A percentile compares a stretch with the other conserved stretches of the same genome.
These are phyloP conservation scores for Muntiacus muntjak DNA, from an alignment of 2,113 vertebrate genomes.

Conservation along the genomic window DNA sequence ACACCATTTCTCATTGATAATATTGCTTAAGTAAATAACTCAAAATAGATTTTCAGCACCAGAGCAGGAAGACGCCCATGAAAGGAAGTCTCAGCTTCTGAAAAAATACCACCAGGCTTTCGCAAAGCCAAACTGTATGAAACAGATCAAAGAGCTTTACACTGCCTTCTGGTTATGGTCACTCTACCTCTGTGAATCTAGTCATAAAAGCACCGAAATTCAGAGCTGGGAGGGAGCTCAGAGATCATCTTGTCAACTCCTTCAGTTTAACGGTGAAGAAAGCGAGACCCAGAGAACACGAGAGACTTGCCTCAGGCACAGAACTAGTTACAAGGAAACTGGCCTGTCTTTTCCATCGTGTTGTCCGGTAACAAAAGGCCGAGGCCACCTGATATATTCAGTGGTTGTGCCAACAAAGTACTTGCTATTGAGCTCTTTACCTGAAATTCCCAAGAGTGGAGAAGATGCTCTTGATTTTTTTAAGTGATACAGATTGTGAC, in stretches of 20 bases:
- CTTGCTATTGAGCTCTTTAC: not conserved
- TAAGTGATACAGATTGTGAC: not conserved
- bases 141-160: slow-evolving; percentile 72
- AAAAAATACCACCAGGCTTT: not conserved
- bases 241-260: slow-evolving; percentile 1
- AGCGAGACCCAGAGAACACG: not conserved
- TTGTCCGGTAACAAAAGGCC: not conserved
- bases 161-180: slow-evolving; percentile 70
- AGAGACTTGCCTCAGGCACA: not conserved
- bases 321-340: not conserved
- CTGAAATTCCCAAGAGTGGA: not conserved
- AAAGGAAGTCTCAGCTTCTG: slow-evolving; percentile 32
- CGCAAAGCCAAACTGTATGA: not conserved
- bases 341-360: not conserved
- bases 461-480: not conserved
- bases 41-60: slow-evolving; percentile 70
- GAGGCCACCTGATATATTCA: not conserved
- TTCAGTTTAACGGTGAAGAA: slow-evolving; percentile 25
- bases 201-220: not conserved
- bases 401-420: not conserved
- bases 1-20: slow-evolving; percentile 70
- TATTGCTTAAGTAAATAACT: slow-evolving; percentile 48
- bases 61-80: slow-evolving; percentile 59
- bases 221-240: slow-evolving; percentile 22
- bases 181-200: not conserved